Evolutionary conservation across 1,140 invertebrate species (phyloP).

Genomic region (Zaprionus taronus): DNA sequence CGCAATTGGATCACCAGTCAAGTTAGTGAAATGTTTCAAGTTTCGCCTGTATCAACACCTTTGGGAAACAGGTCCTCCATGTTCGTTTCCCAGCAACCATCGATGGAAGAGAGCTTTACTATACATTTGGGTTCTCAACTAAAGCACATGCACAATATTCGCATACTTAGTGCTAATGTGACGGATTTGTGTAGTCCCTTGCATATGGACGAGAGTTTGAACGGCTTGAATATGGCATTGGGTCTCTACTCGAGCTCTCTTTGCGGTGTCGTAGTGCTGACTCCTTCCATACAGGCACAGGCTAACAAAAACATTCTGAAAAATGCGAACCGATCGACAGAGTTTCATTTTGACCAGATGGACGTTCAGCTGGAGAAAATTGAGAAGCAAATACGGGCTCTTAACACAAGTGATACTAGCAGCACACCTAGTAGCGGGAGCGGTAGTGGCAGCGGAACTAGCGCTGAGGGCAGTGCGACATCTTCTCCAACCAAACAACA

Average conservation of each 20-base stretch:
- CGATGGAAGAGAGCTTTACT: conserved; percentile 97
- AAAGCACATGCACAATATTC: conserved; percentile 99
- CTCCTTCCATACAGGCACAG: conserved; percentile 87
- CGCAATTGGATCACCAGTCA: conserved; percentile 90
- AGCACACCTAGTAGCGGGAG: conserved; percentile 60
- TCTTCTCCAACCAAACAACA: conserved; percentile 65
- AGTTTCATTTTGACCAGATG: conserved; percentile 84
- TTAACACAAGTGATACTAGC: conserved; percentile 68
- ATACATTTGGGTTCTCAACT: conserved; percentile 98
- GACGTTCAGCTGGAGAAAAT: conserved; percentile 94
- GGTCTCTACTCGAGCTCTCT: conserved; percentile 96
- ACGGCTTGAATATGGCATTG: conserved; percentile 94
- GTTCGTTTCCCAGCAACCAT: conserved; percentile 82
- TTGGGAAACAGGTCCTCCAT: conserved; percentile 83
- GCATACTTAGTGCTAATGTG: conserved; percentile 94
- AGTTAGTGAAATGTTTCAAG: conserved; percentile 76
- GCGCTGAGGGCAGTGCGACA: conserved; percentile 53
- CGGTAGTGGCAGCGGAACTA: conserved; percentile 27
- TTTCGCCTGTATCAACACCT: conserved; percentile 74
- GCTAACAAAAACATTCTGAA: conserved; percentile 79
- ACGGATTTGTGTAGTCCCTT: conserved; percentile 92
- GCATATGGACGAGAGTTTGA: conserved; percentile 85
- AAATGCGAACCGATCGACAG: conserved; percentile 83
- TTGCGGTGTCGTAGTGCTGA: conserved; percentile 93
- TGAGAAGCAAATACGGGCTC: conserved; percentile 85